These are phyloP conservation scores for Phyllostomus discolor DNA, from an alignment of 2,113 vertebrate genomes.

Conservation along the genomic window DNA sequence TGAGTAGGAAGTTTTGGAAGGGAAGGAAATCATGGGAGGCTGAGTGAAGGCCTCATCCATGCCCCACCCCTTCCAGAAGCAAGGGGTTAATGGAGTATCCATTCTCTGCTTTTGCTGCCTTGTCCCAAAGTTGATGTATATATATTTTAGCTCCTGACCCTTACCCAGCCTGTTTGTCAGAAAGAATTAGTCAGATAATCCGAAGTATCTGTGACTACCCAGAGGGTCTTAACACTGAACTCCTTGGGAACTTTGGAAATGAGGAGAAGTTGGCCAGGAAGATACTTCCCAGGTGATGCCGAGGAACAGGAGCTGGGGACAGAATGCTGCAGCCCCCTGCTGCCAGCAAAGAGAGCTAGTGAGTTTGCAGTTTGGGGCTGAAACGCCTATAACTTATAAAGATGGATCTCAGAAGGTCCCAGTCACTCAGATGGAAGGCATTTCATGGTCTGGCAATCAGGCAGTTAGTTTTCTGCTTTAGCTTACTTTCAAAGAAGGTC, in stretches of 20 bases:
- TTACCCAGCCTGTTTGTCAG: not conserved
- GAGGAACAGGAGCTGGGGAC: not conserved
- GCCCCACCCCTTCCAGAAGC: not conserved
- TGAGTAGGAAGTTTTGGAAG: not conserved
- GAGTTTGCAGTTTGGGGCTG: not conserved
- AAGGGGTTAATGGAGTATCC: not conserved
- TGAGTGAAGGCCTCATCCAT: not conserved
- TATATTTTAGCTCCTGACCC: not conserved
- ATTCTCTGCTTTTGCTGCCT: not conserved
- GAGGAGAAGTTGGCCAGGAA: not conserved
- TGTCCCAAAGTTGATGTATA: not conserved
- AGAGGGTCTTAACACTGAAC: not conserved
- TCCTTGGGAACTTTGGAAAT: not conserved
- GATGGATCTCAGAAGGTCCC: not conserved
- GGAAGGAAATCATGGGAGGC: not conserved
- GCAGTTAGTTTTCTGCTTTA: not conserved
- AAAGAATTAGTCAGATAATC: not conserved
- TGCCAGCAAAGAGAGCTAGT: not conserved
- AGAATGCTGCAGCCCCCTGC: not conserved
- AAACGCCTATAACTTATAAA: not conserved
- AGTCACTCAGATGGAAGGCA: not conserved
- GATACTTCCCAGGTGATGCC: not conserved
- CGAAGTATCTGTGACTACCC: not conserved
- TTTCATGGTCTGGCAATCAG: not conserved
- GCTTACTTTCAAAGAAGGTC: not conserved